Conservation (phyloP, 2,888 invertebrate species). For the Perizoma affinitatum region DNA sequence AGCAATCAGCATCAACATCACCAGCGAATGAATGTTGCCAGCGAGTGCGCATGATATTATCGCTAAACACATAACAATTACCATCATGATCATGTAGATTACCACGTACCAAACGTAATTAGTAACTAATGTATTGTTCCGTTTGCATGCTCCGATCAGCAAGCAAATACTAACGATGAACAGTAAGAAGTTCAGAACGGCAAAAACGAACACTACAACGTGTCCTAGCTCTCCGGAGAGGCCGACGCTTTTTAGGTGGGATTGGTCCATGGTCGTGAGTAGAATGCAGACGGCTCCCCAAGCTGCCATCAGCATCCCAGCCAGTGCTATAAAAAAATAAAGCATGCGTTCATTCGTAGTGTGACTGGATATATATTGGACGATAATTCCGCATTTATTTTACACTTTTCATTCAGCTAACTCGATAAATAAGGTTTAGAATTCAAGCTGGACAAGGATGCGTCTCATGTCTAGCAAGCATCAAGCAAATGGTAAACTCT, state of each 20-base stretch:
- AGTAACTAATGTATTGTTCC: conserved; percentile 4
- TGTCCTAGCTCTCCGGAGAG: conserved; percentile 6
- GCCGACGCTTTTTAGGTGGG: not conserved
- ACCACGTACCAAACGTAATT: conserved; percentile 8
- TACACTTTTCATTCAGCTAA: too few species aligned
- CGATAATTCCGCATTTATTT: too few species aligned
- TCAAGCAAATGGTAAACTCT: too few species aligned
- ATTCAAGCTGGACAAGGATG: too few species aligned
- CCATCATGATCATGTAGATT: conserved; percentile 5
- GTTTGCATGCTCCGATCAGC: conserved; percentile 5
- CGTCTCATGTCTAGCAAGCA: too few species aligned
- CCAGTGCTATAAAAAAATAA: not conserved
- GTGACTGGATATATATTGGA: too few species aligned
- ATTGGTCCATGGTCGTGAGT: conserved; percentile 6
- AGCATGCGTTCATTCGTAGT: too few species aligned
- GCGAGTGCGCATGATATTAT: conserved; percentile 4
- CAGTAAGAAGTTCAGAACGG: conserved; percentile 3
- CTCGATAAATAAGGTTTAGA: too few species aligned
- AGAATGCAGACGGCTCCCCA: conserved; percentile 10
- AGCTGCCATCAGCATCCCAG: conserved; percentile 4
- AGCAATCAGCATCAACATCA: conserved; percentile 5
- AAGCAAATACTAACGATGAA: conserved; percentile 6
- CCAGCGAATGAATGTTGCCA: not conserved
- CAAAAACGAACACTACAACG: not conserved
- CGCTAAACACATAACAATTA: conserved; percentile 1